These are phyloP conservation scores for Ladona fulva DNA, from an alignment of 1,140 invertebrate genomes.

Conservation along the genomic window DNA sequence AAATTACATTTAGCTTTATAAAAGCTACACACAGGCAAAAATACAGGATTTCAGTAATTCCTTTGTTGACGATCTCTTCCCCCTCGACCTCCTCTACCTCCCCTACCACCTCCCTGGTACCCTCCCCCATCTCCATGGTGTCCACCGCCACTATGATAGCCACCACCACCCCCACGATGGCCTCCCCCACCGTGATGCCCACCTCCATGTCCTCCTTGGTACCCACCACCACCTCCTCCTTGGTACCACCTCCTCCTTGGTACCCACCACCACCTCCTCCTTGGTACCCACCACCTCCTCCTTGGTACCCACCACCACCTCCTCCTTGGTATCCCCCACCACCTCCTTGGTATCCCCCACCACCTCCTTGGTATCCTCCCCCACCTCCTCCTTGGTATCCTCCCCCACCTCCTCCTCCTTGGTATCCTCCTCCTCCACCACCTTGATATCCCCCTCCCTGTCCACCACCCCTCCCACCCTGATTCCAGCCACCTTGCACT, in stretches of 20 bases:
- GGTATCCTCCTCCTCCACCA: not conserved
- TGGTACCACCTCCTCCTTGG: not conserved
- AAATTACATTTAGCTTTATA: too few species aligned
- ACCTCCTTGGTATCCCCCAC: not conserved
- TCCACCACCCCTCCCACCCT: not conserved
- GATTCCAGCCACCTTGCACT: not conserved
- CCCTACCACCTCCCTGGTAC: not conserved
- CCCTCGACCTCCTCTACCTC: not conserved
- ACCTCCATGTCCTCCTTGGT: not conserved
- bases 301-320: not conserved
- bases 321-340: not conserved
- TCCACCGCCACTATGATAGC: not conserved
- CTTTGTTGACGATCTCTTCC: not conserved
- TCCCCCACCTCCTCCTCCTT: not conserved
- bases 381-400: constrained; percentile 1
- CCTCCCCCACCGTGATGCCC: not conserved
- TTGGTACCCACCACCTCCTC: not conserved
- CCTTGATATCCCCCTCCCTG: not conserved
- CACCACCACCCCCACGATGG: not conserved
- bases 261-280: too few species aligned
- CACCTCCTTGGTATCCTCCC: not conserved
- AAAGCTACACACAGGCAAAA: too few species aligned
- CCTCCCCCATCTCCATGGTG: not conserved
- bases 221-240: not conserved
- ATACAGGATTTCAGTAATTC: not conserved